Percentiles rank a stretch among this genome's conserved stretches.
phyloP scores from a whole-genome alignment of 92 coral and sea anemone genomes.

The Plumapathes pennacea region DNA sequence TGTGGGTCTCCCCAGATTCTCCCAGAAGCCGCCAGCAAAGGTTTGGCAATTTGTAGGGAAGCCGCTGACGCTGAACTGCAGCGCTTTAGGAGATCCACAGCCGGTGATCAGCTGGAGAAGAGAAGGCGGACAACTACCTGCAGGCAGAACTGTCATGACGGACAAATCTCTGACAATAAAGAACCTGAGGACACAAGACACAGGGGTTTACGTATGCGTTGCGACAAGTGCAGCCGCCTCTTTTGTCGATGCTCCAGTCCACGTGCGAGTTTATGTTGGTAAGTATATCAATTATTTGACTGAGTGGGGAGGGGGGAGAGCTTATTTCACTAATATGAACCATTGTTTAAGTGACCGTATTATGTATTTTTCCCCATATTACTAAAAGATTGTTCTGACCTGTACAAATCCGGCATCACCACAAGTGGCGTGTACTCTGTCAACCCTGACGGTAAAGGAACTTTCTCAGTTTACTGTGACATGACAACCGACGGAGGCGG shows the following conservation, averaged over 20 bases:
- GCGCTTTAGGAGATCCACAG: conserved; percentile 21
- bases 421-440: conserved; percentile 5
- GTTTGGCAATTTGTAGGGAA: not conserved
- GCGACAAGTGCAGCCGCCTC: conserved; percentile 10
- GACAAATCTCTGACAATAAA: not conserved
- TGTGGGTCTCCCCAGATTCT: conserved; percentile 12
- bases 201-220: not conserved
- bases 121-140: conserved; percentile 2
- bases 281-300: too few relatives aligned
- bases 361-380: too few relatives aligned
- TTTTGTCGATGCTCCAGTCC: not conserved
- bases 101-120: conserved; percentile 9
- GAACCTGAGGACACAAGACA: too few relatives aligned
- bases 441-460: conserved; percentile 8
- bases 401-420: not conserved
- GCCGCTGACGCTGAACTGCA: not conserved
- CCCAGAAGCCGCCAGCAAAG: conserved; percentile 1
- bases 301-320: too few relatives aligned
- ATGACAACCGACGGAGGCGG: conserved; percentile 45
- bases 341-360: too few relatives aligned
- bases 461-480: conserved; percentile 27
- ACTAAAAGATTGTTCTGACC: conserved; percentile 7
- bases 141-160: not conserved
- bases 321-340: too few relatives aligned
- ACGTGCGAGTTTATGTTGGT: not conserved